These are phyloP conservation scores for Rotaria magnacalcarata DNA, from an alignment of 2,888 invertebrate species.

Conservation along the genomic window DNA sequence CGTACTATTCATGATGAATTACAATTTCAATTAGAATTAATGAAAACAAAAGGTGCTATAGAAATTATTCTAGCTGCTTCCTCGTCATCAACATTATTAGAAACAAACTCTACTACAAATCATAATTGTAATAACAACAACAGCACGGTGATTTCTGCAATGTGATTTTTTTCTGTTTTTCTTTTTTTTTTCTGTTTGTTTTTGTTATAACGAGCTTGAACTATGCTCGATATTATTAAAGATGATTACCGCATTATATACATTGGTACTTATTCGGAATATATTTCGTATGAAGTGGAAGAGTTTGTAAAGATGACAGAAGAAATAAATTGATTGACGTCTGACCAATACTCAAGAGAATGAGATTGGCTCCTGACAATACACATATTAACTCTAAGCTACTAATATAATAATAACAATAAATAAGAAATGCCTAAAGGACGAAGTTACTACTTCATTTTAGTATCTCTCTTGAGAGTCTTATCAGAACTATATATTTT, in stretches of 20 bases:
- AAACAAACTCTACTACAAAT: neutral
- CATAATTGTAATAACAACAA: neutral
- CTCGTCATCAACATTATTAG: neutral
- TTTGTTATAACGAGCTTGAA: neutral
- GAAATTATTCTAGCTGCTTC: neutral
- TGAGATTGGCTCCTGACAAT: neutral
- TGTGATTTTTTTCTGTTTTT: neutral
- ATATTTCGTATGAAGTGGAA: conserved; percentile 1
- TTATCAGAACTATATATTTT: neutral
- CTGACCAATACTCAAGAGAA: neutral
- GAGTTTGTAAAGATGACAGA: neutral
- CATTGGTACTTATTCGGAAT: neutral
- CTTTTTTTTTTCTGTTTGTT: neutral
- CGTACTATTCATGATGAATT: neutral
- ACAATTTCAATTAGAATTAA: conserved; percentile 26
- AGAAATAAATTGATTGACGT: neutral
- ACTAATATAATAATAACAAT: neutral
- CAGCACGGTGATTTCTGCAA: neutral
- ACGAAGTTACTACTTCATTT: neutral
- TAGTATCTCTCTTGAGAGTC: neutral
- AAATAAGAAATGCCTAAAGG: neutral
- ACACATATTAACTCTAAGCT: neutral
- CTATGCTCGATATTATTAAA: conserved; percentile 1
- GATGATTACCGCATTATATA: neutral
- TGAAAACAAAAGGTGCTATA: conserved; percentile 20